phyloP scores from a whole-genome alignment of 2,888 invertebrate species.

The Mycalesis mineus region DNA sequence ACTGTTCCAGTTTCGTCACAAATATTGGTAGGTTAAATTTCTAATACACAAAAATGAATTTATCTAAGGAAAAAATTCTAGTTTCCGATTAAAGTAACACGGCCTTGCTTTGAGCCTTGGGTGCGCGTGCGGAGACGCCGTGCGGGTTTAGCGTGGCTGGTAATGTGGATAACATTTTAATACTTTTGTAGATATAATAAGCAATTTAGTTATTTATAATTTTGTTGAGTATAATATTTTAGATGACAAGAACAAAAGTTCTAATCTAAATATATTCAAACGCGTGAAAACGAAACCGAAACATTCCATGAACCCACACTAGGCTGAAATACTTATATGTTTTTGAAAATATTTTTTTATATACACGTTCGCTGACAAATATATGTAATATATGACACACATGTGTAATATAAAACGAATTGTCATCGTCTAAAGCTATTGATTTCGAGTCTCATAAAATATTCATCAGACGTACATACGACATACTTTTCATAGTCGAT shows the following conservation, averaged over 20 bases:
- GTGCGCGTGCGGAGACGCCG: neutral
- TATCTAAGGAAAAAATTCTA: neutral
- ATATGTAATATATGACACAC: neutral
- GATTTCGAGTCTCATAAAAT: conserved; percentile 13
- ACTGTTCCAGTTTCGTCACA: no score
- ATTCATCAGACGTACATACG: conserved; percentile 7
- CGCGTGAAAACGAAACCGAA: no score
- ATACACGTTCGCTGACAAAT: no score
- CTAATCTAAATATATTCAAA: no score
- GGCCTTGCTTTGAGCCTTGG: neutral
- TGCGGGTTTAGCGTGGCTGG: neutral
- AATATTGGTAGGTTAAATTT: no score
- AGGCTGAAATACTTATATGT: no score
- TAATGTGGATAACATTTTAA: neutral
- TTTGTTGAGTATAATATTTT: no score
- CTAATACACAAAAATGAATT: no score
- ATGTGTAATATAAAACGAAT: neutral
- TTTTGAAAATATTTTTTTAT: no score
- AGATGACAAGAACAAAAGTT: no score
- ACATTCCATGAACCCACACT: no score
- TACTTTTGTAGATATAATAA: neutral
- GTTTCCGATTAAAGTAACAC: neutral
- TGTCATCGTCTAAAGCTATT: conserved; percentile 3
- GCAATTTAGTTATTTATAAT: no score
- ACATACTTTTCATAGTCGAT: conserved; percentile 11